phyloP scores from a whole-genome alignment of 2,888 invertebrate genomes.

The Polydrusus cervinus region DNA sequence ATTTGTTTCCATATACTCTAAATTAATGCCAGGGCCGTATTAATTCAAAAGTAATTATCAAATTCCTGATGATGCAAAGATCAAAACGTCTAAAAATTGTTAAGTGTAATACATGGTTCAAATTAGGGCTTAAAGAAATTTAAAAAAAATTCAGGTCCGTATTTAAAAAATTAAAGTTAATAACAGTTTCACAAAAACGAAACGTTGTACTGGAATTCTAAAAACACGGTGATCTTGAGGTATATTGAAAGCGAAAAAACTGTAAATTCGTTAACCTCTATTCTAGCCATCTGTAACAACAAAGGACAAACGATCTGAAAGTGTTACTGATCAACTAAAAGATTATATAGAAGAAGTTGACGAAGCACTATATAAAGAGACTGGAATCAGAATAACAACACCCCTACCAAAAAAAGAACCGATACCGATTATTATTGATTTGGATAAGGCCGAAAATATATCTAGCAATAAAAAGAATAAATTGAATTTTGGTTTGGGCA shows the following conservation, averaged over 20 bases:
- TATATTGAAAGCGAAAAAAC: neutral
- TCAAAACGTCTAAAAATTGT: no score
- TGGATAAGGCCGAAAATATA: conserved; percentile 69
- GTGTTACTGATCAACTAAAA: conserved; percentile 67
- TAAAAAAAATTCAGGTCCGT: no score
- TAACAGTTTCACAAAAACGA: no score
- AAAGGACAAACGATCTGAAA: conserved; percentile 60
- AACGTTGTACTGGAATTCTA: no score
- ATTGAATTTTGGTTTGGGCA: conserved; percentile 62
- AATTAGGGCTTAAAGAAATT: no score
- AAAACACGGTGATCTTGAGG: no score
- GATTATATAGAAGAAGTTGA: conserved; percentile 68
- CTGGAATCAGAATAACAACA: conserved; percentile 60
- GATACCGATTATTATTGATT: conserved; percentile 68
- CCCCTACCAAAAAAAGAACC: conserved; percentile 56
- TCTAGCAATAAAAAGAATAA: conserved; percentile 60
- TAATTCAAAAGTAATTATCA: no score
- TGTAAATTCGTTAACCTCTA: neutral
- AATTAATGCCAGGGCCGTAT: no score
- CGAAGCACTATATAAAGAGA: conserved; percentile 66
- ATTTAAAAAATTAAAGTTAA: no score
- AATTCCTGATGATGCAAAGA: no score
- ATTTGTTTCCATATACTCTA: no score
- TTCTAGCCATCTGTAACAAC: conserved; percentile 47
- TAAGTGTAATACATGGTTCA: no score